These are phyloP conservation scores for Thera obeliscata DNA, from an alignment of 2,888 invertebrate genomes.

Conservation along the genomic window DNA sequence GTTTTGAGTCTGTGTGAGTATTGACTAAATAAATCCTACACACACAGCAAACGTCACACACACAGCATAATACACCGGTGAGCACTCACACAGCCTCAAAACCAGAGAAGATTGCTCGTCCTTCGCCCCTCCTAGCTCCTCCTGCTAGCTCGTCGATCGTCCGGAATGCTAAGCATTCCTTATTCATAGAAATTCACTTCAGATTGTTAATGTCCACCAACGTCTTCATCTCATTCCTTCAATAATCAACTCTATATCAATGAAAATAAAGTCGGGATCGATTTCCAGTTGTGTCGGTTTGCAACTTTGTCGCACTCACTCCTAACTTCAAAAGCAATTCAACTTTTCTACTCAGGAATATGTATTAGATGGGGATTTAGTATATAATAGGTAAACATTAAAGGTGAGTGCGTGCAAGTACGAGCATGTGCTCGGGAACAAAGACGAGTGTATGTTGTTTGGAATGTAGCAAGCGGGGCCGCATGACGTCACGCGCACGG, in stretches of 20 bases:
- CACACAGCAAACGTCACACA: no score
- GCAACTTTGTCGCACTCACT: conserved; percentile 31
- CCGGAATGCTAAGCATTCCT: conserved; percentile 46
- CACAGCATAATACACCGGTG: no score
- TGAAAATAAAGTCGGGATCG: conserved; percentile 13
- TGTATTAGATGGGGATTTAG: conserved; percentile 38
- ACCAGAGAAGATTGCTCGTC: no score
- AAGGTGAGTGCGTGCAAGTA: background rate
- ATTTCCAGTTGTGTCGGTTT: conserved; percentile 15
- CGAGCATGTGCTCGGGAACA: background rate
- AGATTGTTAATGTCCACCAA: conserved; percentile 42
- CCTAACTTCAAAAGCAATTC: conserved; percentile 53
- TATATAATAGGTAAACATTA: conserved; percentile 43
- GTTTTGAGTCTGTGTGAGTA: no score
- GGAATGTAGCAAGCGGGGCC: no score
- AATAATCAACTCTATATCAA: conserved; percentile 19
- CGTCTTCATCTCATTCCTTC: conserved; percentile 13
- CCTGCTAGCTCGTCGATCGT: background rate
- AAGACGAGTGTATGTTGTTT: conserved; percentile 9
- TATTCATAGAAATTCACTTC: conserved; percentile 57
- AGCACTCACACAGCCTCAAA: no score
- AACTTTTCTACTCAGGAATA: conserved; percentile 56
- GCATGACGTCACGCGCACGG: no score
- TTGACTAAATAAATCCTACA: no score
- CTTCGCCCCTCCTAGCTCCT: no score